Percentiles rank a stretch among this genome's conserved stretches.
Evolutionary conservation across 2,797 vertebrate species (phyloP).

Genomic region (Paratrypauchen microcephalus): DNA sequence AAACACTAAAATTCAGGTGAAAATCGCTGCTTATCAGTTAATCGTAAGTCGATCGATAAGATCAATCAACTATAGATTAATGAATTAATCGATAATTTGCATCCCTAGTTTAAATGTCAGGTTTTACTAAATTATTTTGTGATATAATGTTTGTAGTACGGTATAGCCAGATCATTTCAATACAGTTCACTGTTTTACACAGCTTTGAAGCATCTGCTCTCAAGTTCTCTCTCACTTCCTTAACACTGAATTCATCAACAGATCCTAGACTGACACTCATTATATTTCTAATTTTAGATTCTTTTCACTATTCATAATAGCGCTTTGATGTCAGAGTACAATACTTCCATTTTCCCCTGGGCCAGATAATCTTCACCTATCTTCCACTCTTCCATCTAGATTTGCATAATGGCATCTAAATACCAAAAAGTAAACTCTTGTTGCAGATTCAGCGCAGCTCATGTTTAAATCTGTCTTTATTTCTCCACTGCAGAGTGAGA

Average conservation of each 20-base stretch:
- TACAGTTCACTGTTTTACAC: conserved; percentile 14
- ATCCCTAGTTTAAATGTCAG: neutral
- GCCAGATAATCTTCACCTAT: conserved; percentile 26
- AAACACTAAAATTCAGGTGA: no score
- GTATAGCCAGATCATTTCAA: neutral
- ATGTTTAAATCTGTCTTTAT: conserved; percentile 1
- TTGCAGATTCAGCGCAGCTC: conserved; percentile 19
- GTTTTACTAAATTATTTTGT: no score
- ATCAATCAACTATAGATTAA: no score
- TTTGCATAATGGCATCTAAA: conserved; percentile 38
- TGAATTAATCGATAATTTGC: no score
- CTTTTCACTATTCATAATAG: conserved; percentile 48
- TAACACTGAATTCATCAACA: conserved; percentile 57
- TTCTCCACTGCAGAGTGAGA: conserved; percentile 21
- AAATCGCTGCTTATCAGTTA: no score
- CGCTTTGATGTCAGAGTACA: conserved; percentile 30
- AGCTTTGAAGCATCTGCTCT: conserved; percentile 12
- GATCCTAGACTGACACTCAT: conserved; percentile 57
- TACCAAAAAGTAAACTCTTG: conserved; percentile 21
- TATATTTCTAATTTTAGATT: conserved; percentile 64
- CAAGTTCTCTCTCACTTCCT: conserved; percentile 45
- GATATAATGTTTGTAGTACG: no score
- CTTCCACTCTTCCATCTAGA: conserved; percentile 17
- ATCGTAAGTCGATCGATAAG: no score
- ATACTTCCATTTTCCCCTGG: conserved; percentile 14